A percentile compares a stretch with the other conserved stretches of the same genome.
Conservation (phyloP, 1,140 invertebrate genomes). For the Calephelis nemesis region DNA sequence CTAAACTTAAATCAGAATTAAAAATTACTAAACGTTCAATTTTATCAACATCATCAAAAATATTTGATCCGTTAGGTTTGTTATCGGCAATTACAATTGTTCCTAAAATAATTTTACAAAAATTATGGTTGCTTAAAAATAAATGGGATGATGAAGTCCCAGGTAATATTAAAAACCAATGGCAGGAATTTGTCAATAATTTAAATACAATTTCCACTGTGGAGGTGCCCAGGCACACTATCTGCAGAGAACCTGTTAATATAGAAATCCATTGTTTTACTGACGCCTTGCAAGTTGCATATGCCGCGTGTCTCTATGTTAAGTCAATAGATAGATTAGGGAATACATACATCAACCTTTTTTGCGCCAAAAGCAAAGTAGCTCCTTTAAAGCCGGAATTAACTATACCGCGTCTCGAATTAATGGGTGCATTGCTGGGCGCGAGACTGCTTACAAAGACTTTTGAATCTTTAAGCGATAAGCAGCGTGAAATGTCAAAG, state of each 20-base stretch:
- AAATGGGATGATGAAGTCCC: neutral
- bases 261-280: neutral
- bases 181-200: neutral
- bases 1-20: neutral
- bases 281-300: neutral
- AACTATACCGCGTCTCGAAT: neutral
- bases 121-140: neutral
- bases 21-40: neutral
- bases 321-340: neutral
- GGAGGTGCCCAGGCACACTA: neutral
- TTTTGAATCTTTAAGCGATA: neutral
- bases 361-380: neutral
- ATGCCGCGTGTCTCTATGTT: neutral
- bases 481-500: neutral
- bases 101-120: neutral
- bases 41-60: neutral
- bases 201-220: neutral
- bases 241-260: neutral
- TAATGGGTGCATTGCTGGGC: neutral
- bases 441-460: neutral
- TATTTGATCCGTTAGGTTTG: neutral
- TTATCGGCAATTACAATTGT: neutral
- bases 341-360: neutral
- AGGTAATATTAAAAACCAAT: neutral
- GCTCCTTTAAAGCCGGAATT: neutral